Base-by-base conservation (phyloP, 1,140 invertebrate species). In the Subanguina moxae region DNA sequence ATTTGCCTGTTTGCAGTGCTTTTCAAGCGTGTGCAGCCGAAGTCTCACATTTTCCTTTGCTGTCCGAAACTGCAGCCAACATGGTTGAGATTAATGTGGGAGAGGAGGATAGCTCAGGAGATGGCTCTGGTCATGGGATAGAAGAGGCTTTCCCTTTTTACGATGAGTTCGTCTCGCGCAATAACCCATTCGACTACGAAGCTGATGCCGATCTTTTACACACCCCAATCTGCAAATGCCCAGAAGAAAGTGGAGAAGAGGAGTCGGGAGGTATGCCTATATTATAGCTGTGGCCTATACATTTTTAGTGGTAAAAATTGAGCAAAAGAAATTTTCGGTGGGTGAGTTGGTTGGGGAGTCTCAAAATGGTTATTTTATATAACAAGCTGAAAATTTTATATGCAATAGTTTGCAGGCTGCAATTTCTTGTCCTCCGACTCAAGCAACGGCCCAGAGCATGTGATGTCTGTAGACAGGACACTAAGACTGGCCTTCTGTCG, bases 21-120 rank as follows among this genome's bases (percentile, higher is more conserved):
- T 63, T 19, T 21, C 62, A 63, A 21, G 62, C 62, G 11, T 63
- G 62, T 64, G 62, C 62, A 11, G 62, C 62, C 11, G 62, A 63
- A 52, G 38, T 63, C 28, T 11, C 32, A 11, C 30, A 63, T 21
- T 63, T 13, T 64, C 62, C 62, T 11, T 38, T 63, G 11, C 13
- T 63, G 11, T 63, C 62, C 11, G 62, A 63, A 21, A 58, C 57
- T 21, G 57, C 30, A 11, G 57, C 11, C 23, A 27, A 63, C 13
- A 63, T 63, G 57, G 57, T 63, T n/a, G 62, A 63, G 25, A 19
- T 63, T 11, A 13, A 11, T 25, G 57, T 25, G 30, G 57, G 57
- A 11, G 23, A 58, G 11, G 28, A 52, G 13, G 30, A 63, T 11
- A 38, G 62, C 11, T 63, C 62, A 11, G 62, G 62, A 13, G 62